phyloP scores from a whole-genome alignment of 2,797 vertebrate species.

The Dromococcyx pavoninus region DNA sequence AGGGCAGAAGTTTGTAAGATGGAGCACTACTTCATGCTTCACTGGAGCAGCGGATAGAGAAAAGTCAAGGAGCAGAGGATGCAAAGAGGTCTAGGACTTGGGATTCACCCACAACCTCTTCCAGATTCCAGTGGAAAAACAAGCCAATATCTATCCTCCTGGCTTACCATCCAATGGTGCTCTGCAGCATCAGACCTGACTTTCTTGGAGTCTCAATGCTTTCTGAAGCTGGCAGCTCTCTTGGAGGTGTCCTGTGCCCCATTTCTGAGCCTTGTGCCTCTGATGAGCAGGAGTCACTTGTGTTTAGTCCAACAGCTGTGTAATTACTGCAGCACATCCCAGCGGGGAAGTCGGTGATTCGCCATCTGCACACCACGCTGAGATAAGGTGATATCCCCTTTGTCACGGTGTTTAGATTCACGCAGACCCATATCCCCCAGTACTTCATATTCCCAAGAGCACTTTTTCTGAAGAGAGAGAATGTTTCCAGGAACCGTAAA shows the following conservation, averaged over 20 bases:
- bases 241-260: rapidly evolving
- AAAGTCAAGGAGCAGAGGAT: not conserved
- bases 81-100: rapidly evolving
- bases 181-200: not conserved
- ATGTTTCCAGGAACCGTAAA: not conserved
- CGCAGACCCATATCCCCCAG: rapidly evolving
- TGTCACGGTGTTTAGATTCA: not conserved
- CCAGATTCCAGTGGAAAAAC: not conserved
- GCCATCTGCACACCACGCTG: rapidly evolving
- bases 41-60: not conserved
- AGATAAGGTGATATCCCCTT: not conserved
- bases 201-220: not conserved
- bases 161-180: not conserved
- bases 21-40: not conserved
- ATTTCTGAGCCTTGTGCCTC: not conserved
- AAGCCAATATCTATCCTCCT: rapidly evolving
- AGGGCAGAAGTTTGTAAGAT: not conserved
- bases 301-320: not conserved
- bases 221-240: not conserved
- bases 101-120: not conserved
- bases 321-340: not conserved
- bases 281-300: not conserved
- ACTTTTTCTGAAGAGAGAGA: not conserved
- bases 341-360: rapidly evolving
- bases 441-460: not conserved